Evolutionary conservation across 1,140 invertebrate genomes (phyloP).

Genomic region (Drosophila fuyamai): DNA sequence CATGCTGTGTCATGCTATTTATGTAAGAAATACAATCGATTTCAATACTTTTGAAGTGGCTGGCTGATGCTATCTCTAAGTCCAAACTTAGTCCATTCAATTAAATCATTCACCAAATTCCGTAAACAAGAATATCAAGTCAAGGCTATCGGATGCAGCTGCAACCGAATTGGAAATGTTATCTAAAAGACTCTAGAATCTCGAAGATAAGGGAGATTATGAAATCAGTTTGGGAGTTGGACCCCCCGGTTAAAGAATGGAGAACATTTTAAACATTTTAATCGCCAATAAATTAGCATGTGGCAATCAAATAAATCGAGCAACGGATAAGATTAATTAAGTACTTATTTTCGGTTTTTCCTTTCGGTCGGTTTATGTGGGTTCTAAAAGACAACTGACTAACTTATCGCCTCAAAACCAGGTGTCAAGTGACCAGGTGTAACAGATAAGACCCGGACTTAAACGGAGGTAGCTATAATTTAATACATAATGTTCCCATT

Average conservation of each 20-base stretch:
- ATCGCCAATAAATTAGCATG: conserved; percentile 31
- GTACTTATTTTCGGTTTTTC: conserved; percentile 32
- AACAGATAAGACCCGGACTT: neutral
- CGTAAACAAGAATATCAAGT: neutral
- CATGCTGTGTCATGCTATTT: too few species aligned
- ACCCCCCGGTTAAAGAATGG: conserved; percentile 2
- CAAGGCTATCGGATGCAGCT: conserved; percentile 33
- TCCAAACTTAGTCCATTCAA: conserved; percentile 7
- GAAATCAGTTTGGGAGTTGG: conserved; percentile 9
- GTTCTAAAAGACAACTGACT: conserved; percentile 39
- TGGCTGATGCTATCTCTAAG: neutral
- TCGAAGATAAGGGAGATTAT: conserved; percentile 16
- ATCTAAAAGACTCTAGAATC: neutral
- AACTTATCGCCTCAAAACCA: conserved; percentile 10
- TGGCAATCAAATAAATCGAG: neutral
- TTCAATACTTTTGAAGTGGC: neutral
- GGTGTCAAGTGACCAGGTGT: conserved; percentile 11
- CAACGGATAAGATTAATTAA: conserved; percentile 63
- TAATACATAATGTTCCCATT: neutral
- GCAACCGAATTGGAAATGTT: neutral
- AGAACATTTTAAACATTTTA: conserved; percentile 5
- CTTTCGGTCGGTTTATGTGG: neutral
- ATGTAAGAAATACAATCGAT: too few species aligned
- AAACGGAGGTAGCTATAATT: neutral
- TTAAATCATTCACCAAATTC: neutral